A percentile compares a stretch with the other conserved stretches of the same genome.
Conservation (phyloP, 2,888 invertebrate genomes). For the Cataglyphis altisquamis region DNA sequence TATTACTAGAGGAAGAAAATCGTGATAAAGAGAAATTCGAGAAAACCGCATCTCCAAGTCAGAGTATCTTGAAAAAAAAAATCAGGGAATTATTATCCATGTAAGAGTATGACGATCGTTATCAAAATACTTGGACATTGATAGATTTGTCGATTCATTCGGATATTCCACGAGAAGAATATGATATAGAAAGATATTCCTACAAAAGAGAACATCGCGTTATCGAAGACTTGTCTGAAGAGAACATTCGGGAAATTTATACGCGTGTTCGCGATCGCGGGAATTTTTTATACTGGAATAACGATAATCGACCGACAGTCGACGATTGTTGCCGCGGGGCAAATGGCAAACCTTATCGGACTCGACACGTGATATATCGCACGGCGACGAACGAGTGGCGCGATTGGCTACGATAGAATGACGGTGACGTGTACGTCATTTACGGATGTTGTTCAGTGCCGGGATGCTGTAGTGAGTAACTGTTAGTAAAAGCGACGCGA, state of each 20-base stretch:
- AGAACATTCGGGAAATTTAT: neutral
- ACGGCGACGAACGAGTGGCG: conserved; percentile 1
- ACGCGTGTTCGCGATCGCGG: neutral
- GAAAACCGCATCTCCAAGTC: neutral
- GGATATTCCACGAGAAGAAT: neutral
- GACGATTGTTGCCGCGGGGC: conserved; percentile 16
- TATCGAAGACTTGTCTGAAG: neutral
- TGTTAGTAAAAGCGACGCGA: conserved; percentile 58
- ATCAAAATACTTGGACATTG: neutral
- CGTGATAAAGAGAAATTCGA: neutral
- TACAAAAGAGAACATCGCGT: neutral
- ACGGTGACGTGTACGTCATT: conserved; percentile 70
- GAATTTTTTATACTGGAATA: conserved; percentile 6
- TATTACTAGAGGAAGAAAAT: neutral
- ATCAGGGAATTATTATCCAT: neutral
- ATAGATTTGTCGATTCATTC: conserved; percentile 21
- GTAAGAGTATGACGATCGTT: neutral
- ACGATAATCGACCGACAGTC: conserved; percentile 35
- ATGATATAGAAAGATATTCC: neutral
- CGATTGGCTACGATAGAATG: conserved; percentile 60
- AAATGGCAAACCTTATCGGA: conserved; percentile 41
- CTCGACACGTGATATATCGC: conserved; percentile 28
- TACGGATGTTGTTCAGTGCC: conserved; percentile 48
- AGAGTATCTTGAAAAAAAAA: neutral
- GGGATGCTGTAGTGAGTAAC: conserved; percentile 66